A percentile compares a stretch with the other conserved stretches of the same genome.
Conservation (phyloP, 2,113 vertebrate genomes). For the Aplodontia rufa region DNA sequence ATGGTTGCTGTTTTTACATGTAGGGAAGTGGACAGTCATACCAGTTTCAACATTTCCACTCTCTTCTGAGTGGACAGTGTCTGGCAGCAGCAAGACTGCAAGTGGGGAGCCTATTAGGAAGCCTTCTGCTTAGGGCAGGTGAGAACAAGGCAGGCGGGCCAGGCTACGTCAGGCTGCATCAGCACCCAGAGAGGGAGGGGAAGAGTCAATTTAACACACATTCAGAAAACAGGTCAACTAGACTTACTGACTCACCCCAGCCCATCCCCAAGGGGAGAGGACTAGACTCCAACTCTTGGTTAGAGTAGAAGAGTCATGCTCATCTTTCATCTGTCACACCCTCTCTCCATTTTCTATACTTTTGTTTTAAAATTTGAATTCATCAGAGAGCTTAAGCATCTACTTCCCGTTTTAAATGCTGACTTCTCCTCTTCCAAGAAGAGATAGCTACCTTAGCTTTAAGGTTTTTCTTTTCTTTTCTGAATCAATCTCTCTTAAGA, state of each 20-base stretch:
- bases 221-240: not conserved
- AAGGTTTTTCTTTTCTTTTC: not conserved
- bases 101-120: not conserved
- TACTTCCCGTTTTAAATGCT: not conserved
- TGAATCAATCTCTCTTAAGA: not conserved
- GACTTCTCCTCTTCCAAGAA: not conserved
- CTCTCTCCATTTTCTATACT: not conserved
- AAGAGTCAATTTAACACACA: not conserved
- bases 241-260: not conserved
- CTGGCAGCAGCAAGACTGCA: not conserved
- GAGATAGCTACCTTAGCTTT: not conserved
- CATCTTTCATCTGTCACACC: not conserved
- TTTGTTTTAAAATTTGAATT: constrained; percentile 10
- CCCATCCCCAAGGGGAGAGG: not conserved
- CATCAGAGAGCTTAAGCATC: not conserved
- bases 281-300: not conserved
- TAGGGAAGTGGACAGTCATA: not conserved
- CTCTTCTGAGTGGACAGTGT: not conserved
- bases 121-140: not conserved
- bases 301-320: not conserved
- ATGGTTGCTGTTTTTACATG: not conserved
- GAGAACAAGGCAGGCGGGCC: not conserved
- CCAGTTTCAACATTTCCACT: not conserved
- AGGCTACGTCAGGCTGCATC: not conserved
- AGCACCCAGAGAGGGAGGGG: not conserved